Evolutionary conservation across 2,113 vertebrate genomes (phyloP).

Genomic region (Azemiops feae): DNA sequence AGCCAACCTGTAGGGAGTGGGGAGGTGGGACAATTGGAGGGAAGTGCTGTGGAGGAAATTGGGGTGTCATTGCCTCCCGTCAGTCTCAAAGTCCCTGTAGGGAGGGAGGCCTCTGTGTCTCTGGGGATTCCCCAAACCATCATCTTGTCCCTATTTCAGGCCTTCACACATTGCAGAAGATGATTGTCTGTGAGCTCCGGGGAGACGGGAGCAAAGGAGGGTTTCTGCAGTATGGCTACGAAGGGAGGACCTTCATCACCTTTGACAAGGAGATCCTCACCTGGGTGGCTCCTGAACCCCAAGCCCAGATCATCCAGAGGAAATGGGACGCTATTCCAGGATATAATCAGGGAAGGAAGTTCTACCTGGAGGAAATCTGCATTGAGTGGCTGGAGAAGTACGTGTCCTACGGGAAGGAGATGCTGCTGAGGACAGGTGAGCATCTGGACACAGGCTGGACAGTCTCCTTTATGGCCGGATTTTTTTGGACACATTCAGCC

Average conservation of each 20-base stretch:
- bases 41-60: no score
- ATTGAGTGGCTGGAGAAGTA: neutral
- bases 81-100: no score
- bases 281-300: neutral
- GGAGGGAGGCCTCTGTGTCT: neutral
- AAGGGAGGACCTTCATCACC: neutral
- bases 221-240: rapidly evolving
- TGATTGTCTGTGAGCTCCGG: neutral
- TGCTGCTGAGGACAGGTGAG: neutral
- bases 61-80: neutral
- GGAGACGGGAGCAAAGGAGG: neutral
- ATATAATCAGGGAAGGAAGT: rapidly evolving
- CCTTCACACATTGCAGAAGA: rapidly evolving
- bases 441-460: rapidly evolving
- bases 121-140: neutral
- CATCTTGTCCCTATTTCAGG: neutral
- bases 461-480: neutral
- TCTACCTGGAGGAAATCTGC: neutral
- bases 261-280: neutral
- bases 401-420: neutral
- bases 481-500: neutral
- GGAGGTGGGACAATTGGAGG: rapidly evolving
- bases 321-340: neutral
- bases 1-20: no score
- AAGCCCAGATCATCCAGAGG: neutral